A percentile compares a stretch with the other conserved stretches of the same genome.
Conservation (phyloP, 2,113 vertebrate genomes). For the Nesoenas mayeri region DNA sequence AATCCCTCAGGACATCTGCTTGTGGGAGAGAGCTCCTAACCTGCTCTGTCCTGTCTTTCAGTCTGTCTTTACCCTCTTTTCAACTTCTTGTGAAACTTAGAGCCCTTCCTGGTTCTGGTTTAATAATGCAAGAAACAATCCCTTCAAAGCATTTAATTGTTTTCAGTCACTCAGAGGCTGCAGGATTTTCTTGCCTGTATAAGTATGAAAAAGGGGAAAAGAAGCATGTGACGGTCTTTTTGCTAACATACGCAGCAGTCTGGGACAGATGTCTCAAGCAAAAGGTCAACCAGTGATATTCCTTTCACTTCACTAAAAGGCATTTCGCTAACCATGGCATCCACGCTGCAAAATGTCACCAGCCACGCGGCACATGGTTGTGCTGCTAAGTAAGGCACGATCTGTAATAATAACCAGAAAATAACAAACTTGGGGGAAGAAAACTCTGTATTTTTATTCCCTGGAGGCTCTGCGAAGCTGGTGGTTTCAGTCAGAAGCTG, state of each 20-base stretch:
- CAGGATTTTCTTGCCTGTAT: background rate
- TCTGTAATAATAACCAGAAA: background rate
- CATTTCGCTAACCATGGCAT: background rate
- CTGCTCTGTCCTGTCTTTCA: background rate
- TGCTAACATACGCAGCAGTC: background rate
- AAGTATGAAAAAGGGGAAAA: background rate
- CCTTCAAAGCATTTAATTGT: background rate
- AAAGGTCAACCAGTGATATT: background rate
- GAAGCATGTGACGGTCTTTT: background rate
- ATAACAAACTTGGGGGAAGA: background rate
- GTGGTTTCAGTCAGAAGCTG: background rate
- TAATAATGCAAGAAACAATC: background rate
- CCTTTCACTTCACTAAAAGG: constrained; percentile 17
- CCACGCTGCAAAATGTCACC: background rate
- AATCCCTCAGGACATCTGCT: background rate
- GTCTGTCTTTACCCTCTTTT: background rate
- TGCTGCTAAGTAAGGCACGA: fast-evolving
- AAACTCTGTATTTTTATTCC: background rate
- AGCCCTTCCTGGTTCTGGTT: background rate
- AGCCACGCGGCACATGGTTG: background rate
- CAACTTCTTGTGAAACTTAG: background rate
- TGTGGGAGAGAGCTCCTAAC: background rate
- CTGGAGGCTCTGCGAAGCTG: background rate
- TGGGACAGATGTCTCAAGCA: background rate
- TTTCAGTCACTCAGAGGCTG: background rate